Base-by-base conservation (phyloP, 2,113 vertebrate species). In the Chlamydotis undulata region DNA sequence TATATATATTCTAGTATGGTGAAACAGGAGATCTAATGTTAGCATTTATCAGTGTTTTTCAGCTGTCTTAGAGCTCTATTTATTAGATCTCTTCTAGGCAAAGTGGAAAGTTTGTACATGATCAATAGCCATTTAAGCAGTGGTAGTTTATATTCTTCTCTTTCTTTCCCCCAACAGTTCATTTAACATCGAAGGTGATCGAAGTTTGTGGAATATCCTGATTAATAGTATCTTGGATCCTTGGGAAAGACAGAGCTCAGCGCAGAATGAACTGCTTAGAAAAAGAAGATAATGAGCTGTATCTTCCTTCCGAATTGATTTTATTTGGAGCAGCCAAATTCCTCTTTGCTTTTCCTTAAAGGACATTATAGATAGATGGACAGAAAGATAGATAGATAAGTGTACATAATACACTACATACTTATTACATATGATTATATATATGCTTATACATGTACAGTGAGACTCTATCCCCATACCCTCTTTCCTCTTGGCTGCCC, bases 31-130 rank as follows among this genome's bases (percentile, higher is more conserved):
- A 65, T 31, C 6, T 91, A 89, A 73, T 85, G 74, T 74, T 92
- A 93, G 31, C 73, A 94, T 92, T 96, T 92, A 89, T 95, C 85
- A 95, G n/a, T 61, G 79, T 12, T 93, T 78, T 93, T 61, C 82
- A 86, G 59, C 47, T 94, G 59, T 65, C 75, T 74, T 31, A 22
- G 12, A 50, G 69, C 45, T 73, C 15, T 91, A 71, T 80, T 71
- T 91, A 70, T 67, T 80, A 89, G 12, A 68, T 68, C 39, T 94
- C 60, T 91, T 81, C 56, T 37, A 80, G n/a, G 41, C 28, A 80
- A 89, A 94, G 45, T 50, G n/a, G n/a, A 91, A 88, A 94, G 73
- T 49, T 90, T 88, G 77, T 29, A 83, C 39, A 65, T 47, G 55
- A 94, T 86, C 93, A 92, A 96, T 92, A 95, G 95, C 84, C 67